Evolutionary conservation across 2,797 vertebrate genomes (phyloP).

Genomic region (Syndactyla subalaris): DNA sequence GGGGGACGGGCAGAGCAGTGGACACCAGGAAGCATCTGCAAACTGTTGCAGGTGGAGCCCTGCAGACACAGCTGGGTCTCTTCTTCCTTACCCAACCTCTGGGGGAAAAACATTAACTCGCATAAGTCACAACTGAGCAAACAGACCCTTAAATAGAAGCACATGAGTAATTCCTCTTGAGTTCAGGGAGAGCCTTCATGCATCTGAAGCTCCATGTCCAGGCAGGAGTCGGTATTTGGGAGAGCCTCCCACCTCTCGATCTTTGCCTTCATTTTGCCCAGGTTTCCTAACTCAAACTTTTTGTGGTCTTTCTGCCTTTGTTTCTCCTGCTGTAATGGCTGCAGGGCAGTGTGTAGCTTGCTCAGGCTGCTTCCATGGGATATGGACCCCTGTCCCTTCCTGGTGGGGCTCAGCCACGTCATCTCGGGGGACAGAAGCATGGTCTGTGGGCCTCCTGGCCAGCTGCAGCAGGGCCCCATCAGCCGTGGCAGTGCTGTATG

Average conservation of each 20-base stretch:
- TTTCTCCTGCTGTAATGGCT: fast-evolving
- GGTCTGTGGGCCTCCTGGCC: background rate
- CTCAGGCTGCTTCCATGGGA: background rate
- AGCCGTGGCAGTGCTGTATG: fast-evolving
- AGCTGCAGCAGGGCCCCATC: background rate
- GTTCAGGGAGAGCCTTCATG: background rate
- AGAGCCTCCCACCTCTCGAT: background rate
- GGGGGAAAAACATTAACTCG: background rate
- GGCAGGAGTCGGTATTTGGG: background rate
- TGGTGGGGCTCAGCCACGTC: background rate
- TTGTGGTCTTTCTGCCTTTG: background rate
- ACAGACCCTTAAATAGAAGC: background rate
- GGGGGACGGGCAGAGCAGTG: background rate
- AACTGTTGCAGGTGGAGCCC: background rate
- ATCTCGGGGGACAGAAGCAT: background rate
- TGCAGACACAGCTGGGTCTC: background rate
- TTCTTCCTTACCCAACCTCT: background rate
- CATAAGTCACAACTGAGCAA: background rate
- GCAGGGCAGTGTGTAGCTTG: background rate
- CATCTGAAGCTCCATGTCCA: background rate
- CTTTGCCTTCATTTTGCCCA: background rate
- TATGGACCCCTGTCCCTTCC: fast-evolving
- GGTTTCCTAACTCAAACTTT: background rate
- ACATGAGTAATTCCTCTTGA: fast-evolving
- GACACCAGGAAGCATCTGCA: background rate